Evolutionary conservation across 2,888 invertebrate species (phyloP).

Genomic region (Phaonia tiefii): DNA sequence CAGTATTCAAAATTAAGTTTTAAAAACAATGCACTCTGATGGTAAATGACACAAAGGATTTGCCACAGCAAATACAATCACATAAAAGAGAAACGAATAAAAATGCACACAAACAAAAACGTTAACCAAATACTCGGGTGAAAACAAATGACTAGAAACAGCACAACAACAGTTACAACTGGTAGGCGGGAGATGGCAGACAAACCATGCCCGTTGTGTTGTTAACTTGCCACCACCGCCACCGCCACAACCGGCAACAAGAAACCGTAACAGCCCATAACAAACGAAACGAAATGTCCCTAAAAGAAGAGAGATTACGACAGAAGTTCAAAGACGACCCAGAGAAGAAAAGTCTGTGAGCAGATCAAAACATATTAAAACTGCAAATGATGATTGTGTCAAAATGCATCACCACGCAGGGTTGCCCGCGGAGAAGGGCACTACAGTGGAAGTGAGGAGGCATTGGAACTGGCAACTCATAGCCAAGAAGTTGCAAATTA

Average conservation of each 20-base stretch:
- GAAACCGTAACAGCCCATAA: background rate
- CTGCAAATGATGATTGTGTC: constrained; percentile 59
- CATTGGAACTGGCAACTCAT: too few relatives aligned
- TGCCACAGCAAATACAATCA: constrained; percentile 12
- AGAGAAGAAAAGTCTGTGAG: constrained; percentile 34
- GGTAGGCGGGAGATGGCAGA: constrained; percentile 56
- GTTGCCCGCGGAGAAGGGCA: background rate
- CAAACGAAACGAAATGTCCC: constrained; percentile 2
- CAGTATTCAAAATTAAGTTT: constrained; percentile 6
- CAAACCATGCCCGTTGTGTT: constrained; percentile 28
- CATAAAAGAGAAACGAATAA: constrained; percentile 4
- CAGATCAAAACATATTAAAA: constrained; percentile 47
- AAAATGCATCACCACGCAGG: constrained; percentile 47
- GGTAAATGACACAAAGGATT: constrained; percentile 29
- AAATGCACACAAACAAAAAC: constrained; percentile 19
- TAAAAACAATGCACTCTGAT: constrained; percentile 38
- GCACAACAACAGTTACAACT: constrained; percentile 50
- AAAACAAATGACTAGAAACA: constrained; percentile 7
- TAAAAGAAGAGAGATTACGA: background rate
- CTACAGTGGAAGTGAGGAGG: background rate
- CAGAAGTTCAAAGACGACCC: constrained; percentile 10
- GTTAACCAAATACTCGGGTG: constrained; percentile 25
- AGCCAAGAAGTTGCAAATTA: constrained; percentile 5
- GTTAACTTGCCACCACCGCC: background rate
- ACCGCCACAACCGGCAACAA: constrained; percentile 7